Base-by-base conservation (phyloP, 2,888 invertebrate species). In the Habroteleia sp. region DNA sequence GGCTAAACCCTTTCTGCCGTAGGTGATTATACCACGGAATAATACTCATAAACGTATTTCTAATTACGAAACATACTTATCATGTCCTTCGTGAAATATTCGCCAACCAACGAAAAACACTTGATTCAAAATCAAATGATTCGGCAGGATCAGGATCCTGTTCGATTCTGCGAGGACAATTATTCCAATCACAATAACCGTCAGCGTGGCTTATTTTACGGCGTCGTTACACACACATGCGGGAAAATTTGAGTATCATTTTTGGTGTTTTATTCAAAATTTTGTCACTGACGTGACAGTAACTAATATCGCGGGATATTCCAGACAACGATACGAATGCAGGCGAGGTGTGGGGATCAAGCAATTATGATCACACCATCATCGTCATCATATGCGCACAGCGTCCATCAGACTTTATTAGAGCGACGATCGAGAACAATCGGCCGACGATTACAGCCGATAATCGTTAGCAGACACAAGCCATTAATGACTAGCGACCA, bases 391-490 rank as follows among this genome's bases (percentile, higher is more conserved):
- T 62, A 65, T 35, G 58, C 52, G 71, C 20, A 48, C 63, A 56
- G 62, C 75, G 65, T 76, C 82, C 81, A 85, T 86, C 85, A 79
- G 80, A 82, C 82, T 88, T 87, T 87, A 87, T 88, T 88, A 85
- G 83, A 82, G 79, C 80, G 83, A 82, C 85, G 83, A 86, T 85
- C 84, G 82, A 76, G 79, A 71, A 85, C 86, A 87, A 86, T 87
- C 87, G 87, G 84, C 83, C 84, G 83, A 87, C 87, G 88, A 88
- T 87, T 87, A 88, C 85, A 87, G 81, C 87, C 85, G 84, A 86
- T 88, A 87, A 88, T 88, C 88, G 87, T 88, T 88, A 88, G 81
- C 85, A 82, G 82, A 79, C 83, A 86, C 84, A 83, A 82, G 81
- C 87, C 85, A 86, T 87, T 84, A 85, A 88, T 85, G 84, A 85